Percentiles rank a stretch among this genome's conserved stretches.
Conservation (phyloP, 2,113 vertebrate genomes). For the Romanogobio albipinnatus region DNA sequence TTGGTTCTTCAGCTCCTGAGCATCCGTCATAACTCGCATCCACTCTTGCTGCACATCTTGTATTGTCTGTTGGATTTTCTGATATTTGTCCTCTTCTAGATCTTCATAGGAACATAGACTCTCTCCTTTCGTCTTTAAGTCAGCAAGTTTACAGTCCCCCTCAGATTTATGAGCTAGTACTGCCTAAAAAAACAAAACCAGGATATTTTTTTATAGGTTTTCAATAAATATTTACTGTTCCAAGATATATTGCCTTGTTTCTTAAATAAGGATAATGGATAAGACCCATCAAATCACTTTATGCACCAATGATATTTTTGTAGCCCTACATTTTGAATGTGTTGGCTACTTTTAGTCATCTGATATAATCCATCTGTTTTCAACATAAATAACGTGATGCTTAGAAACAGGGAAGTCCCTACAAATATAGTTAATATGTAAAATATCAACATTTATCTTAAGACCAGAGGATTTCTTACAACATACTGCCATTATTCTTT, state of each 20-base stretch:
- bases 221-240: not conserved
- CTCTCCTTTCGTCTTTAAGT: conserved; percentile 58
- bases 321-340: not conserved
- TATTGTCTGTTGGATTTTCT: conserved; percentile 54
- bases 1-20: conserved; percentile 52
- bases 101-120: conserved; percentile 51
- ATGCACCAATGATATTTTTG: not conserved
- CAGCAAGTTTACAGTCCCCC: conserved; percentile 65
- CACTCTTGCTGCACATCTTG: conserved; percentile 58
- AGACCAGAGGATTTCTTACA: too few species aligned
- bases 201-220: not conserved
- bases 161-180: conserved; percentile 60
- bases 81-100: conserved; percentile 50
- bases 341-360: not conserved
- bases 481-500: too few species aligned
- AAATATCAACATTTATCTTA: too few species aligned
- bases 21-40: conserved; percentile 48
- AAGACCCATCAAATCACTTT: not conserved
- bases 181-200: conserved; percentile 52
- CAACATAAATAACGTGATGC: too few species aligned
- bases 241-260: not conserved
- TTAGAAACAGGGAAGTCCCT: too few species aligned
- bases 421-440: too few species aligned
- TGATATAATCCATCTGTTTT: not conserved
- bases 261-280: not conserved